Evolutionary conservation across 2,888 invertebrate species (phyloP).

Genomic region (Volucella inflata): DNA sequence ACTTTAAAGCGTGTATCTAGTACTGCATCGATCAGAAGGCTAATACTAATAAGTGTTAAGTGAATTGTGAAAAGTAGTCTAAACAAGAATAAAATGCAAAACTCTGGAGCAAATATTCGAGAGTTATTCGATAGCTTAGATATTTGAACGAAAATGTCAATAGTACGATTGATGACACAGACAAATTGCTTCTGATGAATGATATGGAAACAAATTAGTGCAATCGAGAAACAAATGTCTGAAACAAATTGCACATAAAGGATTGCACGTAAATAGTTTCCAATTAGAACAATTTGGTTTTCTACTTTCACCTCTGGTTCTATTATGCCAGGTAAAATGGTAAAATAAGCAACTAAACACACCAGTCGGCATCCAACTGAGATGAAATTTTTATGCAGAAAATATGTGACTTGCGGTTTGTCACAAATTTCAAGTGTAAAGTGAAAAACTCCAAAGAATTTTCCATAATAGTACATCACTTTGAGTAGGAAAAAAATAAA

Average conservation of each 20-base stretch:
- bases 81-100: neutral
- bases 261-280: neutral
- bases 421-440: constrained; percentile 1
- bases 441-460: constrained; percentile 14
- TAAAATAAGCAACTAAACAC: neutral
- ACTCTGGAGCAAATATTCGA: constrained; percentile 3
- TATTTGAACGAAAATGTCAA: constrained; percentile 25
- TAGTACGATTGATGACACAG: constrained; percentile 17
- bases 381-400: neutral
- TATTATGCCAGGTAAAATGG: neutral
- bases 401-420: neutral
- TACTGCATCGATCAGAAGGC: neutral
- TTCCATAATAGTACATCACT: constrained; percentile 28
- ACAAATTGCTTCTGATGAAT: constrained; percentile 5
- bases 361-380: constrained; percentile 7
- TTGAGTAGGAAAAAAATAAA: constrained; percentile 8
- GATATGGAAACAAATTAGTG: constrained; percentile 1
- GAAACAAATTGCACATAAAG: neutral
- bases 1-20: neutral
- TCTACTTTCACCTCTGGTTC: neutral
- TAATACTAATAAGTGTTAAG: neutral
- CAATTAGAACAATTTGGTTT: neutral
- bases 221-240: neutral
- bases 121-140: constrained; percentile 2
- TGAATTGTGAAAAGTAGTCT: neutral